These are phyloP conservation scores for Pitta sordida DNA, from an alignment of 2,113 vertebrate genomes.

Conservation along the genomic window DNA sequence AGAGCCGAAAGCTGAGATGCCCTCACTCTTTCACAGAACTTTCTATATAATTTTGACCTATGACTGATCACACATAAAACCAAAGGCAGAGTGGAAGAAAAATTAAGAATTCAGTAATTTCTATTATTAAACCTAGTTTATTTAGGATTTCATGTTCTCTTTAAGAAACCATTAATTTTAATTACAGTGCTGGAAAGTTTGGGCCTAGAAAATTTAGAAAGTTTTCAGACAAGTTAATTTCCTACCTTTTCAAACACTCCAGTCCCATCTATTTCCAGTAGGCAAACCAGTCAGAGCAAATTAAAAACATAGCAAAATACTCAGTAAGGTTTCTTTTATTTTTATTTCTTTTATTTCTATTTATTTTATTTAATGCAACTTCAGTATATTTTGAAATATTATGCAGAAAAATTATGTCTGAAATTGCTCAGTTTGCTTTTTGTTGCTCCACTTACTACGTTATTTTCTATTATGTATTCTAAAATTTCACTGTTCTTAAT, in stretches of 20 bases:
- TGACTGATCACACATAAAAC: neutral
- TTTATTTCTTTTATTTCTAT: no score
- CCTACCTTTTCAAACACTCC: neutral
- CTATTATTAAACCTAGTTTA: neutral
- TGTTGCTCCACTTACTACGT: neutral
- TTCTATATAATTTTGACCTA: neutral
- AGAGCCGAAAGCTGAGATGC: neutral
- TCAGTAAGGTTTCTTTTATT: no score
- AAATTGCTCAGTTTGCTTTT: neutral
- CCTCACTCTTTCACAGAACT: neutral
- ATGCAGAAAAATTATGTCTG: neutral
- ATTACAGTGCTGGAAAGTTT: neutral
- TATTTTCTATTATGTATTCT: neutral
- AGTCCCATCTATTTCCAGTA: neutral
- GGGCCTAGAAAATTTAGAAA: neutral
- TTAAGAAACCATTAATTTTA: neutral
- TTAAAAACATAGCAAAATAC: neutral
- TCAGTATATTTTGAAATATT: neutral
- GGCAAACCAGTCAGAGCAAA: neutral
- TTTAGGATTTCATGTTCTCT: neutral
- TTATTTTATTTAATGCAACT: no score
- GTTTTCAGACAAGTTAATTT: neutral
- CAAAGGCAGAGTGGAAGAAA: neutral
- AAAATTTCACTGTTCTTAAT: neutral
- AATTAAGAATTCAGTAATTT: neutral